These are phyloP conservation scores for Drosophila percnosoma DNA, from an alignment of 2,888 invertebrate genomes.

Conservation along the genomic window DNA sequence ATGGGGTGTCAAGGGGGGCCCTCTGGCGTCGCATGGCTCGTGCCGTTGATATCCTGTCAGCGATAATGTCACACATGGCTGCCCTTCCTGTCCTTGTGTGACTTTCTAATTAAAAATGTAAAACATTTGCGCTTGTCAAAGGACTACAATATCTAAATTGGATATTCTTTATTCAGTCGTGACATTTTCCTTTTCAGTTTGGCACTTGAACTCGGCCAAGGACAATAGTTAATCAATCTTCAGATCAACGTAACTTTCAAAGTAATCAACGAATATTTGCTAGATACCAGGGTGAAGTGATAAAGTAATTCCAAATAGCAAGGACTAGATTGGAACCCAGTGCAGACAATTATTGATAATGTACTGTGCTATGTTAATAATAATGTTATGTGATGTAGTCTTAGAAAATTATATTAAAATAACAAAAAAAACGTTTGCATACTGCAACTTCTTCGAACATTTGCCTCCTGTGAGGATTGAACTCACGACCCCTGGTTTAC, in stretches of 20 bases:
- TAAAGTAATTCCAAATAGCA: neutral
- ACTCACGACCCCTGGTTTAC: slow-evolving; percentile 97
- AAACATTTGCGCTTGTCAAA: slow-evolving; percentile 64
- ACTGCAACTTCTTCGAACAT: neutral
- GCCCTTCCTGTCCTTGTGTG: slow-evolving; percentile 44
- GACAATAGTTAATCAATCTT: neutral
- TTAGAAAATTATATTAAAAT: neutral
- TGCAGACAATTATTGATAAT: neutral
- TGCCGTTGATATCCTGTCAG: slow-evolving; percentile 61
- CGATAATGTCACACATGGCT: slow-evolving; percentile 76
- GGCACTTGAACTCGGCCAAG: slow-evolving; percentile 18
- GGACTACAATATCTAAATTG: slow-evolving; percentile 46
- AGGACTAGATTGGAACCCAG: too few species aligned
- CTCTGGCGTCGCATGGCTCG: slow-evolving; percentile 29
- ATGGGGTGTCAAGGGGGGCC: slow-evolving; percentile 50
- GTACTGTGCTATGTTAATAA: neutral
- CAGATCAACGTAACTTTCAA: neutral
- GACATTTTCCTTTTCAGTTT: slow-evolving; percentile 26
- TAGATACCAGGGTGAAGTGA: neutral
- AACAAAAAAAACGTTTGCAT: neutral
- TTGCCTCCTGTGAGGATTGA: slow-evolving; percentile 95
- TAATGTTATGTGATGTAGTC: neutral
- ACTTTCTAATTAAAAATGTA: slow-evolving; percentile 79
- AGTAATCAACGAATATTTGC: neutral
- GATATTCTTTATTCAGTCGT: slow-evolving; percentile 25